phyloP scores from a whole-genome alignment of 1,140 invertebrate species.

The Lepeophtheirus salmonis region DNA sequence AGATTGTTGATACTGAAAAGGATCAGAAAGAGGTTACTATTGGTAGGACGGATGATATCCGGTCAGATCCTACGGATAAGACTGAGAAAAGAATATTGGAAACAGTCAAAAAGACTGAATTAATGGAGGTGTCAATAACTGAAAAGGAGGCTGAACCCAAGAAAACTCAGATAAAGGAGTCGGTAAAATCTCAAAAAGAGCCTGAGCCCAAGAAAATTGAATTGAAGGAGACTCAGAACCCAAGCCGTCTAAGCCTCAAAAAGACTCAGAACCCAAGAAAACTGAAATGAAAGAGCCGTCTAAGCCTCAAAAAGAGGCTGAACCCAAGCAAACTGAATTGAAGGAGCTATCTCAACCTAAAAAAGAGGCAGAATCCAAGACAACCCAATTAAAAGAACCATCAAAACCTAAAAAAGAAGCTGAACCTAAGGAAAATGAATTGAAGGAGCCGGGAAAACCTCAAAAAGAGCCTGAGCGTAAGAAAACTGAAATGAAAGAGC shows the following conservation, averaged over 20 bases:
- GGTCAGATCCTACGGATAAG: no score
- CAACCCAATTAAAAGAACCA: constrained; percentile 6
- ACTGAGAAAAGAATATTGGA: no score
- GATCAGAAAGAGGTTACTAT: no score
- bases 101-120: no score
- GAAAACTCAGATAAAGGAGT: neutral
- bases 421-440: constrained; percentile 18
- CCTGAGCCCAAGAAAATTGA: constrained; percentile 23
- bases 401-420: neutral
- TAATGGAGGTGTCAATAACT: no score
- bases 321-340: constrained; percentile 19
- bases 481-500: constrained; percentile 10
- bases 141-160: no score
- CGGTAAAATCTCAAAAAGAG: constrained; percentile 23
- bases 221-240: no score
- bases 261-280: constrained; percentile 25
- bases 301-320: neutral
- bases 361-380: constrained; percentile 25
- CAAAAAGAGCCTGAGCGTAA: constrained; percentile 23
- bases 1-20: no score
- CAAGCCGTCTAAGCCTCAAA: constrained; percentile 26
- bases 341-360: constrained; percentile 26
- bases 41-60: no score
- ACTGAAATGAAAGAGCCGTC: neutral
- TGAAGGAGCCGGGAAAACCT: constrained; percentile 25